Conservation (phyloP, 2,797 vertebrate species). For the Cichlasoma orientale region DNA sequence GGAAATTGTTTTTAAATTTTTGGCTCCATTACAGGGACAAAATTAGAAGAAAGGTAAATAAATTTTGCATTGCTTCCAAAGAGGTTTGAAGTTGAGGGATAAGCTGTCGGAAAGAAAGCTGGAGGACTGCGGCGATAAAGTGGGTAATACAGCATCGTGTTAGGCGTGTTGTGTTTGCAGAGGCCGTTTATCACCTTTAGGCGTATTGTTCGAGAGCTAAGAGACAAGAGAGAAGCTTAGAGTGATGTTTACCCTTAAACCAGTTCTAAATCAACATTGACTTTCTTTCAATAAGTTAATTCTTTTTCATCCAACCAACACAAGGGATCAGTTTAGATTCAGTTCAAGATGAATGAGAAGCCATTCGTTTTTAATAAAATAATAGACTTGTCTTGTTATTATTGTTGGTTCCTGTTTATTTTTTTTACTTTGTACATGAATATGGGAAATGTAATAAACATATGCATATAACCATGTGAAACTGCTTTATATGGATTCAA, state of each 20-base stretch:
- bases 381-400: background rate
- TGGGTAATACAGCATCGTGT: conserved; percentile 20
- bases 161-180: conserved; percentile 10
- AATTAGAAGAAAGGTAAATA: conserved; percentile 5
- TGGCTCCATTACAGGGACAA: background rate
- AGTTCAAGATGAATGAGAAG: conserved; percentile 7
- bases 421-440: conserved; percentile 26
- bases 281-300: conserved; percentile 33
- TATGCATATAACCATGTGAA: background rate
- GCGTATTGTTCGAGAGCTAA: conserved; percentile 15
- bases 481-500: background rate
- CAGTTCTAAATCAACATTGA: conserved; percentile 34
- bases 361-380: conserved; percentile 2
- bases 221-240: background rate
- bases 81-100: conserved; percentile 32
- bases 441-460: conserved; percentile 12
- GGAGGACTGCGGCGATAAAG: conserved; percentile 39
- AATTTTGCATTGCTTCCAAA: conserved; percentile 29
- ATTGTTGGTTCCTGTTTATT: background rate
- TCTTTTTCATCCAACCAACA: conserved; percentile 21
- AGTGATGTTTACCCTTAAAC: background rate
- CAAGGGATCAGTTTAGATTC: conserved; percentile 13
- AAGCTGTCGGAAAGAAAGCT: conserved; percentile 23
- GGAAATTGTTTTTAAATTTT: background rate
- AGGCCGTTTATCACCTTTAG: conserved; percentile 20